These are phyloP conservation scores for Tauraco erythrolophus DNA, from an alignment of 2,113 vertebrate genomes.

Conservation along the genomic window DNA sequence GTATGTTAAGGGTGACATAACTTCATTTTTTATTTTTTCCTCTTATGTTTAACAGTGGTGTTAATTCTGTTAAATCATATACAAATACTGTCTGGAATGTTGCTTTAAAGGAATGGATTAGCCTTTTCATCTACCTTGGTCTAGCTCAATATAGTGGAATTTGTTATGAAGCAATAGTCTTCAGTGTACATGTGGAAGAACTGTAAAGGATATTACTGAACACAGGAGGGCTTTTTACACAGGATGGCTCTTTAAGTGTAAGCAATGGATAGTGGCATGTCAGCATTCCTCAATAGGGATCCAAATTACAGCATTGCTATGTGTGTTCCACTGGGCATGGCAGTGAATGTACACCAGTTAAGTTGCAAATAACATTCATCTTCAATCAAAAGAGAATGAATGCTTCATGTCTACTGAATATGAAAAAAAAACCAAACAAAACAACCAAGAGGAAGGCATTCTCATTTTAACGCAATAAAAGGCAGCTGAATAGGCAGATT, in stretches of 20 bases:
- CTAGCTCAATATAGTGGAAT: background rate
- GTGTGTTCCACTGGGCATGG: background rate
- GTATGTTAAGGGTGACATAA: background rate
- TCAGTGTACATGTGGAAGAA: background rate
- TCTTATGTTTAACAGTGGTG: background rate
- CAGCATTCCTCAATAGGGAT: background rate
- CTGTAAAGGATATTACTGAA: background rate
- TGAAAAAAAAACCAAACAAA: background rate
- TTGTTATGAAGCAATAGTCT: background rate
- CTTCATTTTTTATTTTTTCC: background rate
- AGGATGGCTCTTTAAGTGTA: background rate
- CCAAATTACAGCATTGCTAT: background rate
- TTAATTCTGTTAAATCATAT: background rate
- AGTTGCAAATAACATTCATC: background rate
- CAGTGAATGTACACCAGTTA: background rate
- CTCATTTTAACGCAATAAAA: background rate
- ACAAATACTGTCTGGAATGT: background rate
- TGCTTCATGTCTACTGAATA: background rate
- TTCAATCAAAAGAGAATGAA: background rate
- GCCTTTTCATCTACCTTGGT: background rate
- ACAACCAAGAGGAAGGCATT: background rate
- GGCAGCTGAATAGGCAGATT: background rate
- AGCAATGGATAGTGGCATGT: background rate
- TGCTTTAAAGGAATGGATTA: background rate
- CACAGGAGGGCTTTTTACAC: background rate